Percentiles rank a stretch among this genome's conserved stretches.
Conservation (phyloP, 2,888 invertebrate species). For the Ormia ochracea region DNA sequence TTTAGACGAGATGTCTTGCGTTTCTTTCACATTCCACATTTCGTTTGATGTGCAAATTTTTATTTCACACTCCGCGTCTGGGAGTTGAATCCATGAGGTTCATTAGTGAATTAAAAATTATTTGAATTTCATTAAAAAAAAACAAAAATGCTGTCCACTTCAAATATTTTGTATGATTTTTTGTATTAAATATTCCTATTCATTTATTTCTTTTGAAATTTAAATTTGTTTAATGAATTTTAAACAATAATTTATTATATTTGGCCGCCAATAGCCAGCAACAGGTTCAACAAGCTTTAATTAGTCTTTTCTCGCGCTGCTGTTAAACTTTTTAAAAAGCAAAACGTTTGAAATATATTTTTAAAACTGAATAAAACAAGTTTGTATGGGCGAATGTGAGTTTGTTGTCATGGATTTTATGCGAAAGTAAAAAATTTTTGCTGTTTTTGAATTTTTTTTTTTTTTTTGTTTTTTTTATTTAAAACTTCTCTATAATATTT, state of each 20-base stretch:
- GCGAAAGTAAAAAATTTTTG: slow-evolving; percentile 21
- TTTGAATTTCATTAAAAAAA: neutral
- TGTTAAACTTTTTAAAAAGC: slow-evolving; percentile 4
- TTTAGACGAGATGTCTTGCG: neutral
- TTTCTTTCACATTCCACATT: neutral
- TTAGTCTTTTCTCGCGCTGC: slow-evolving; percentile 12
- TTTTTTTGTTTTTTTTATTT: neutral
- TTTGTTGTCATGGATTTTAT: slow-evolving; percentile 13
- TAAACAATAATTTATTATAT: slow-evolving; percentile 18
- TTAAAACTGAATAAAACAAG: slow-evolving; percentile 28
- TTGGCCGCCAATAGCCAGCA: slow-evolving; percentile 22
- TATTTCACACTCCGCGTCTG: neutral
- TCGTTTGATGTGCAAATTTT: slow-evolving; percentile 21
- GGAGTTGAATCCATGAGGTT: neutral
- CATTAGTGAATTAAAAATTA: neutral
- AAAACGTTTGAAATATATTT: neutral
- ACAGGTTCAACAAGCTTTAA: slow-evolving; percentile 44
- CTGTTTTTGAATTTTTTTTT: no score
- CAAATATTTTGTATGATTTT: neutral
- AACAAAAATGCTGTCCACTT: neutral
- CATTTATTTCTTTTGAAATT: neutral
- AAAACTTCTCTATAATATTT: slow-evolving; percentile 26
- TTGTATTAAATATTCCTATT: neutral
- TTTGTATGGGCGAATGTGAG: neutral
- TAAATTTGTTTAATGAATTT: slow-evolving; percentile 29